Evolutionary conservation across 1,140 invertebrate genomes (phyloP).

Genomic region (Drusus annulatus): DNA sequence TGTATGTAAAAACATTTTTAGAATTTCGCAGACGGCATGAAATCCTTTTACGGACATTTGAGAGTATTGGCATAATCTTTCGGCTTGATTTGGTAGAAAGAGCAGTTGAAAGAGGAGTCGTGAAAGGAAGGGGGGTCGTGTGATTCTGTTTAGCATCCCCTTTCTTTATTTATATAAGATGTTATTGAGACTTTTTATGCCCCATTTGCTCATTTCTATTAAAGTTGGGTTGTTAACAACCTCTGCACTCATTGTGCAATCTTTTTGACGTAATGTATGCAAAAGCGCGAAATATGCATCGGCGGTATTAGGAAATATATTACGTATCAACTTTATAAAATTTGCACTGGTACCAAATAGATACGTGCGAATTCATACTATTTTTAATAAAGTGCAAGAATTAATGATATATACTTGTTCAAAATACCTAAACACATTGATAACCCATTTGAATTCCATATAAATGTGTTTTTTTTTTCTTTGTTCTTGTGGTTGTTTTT

Average conservation of each 20-base stretch:
- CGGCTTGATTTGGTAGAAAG: conserved; percentile 35
- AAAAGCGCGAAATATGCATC: conserved; percentile 27
- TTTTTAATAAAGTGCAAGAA: not conserved
- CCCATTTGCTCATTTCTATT: conserved; percentile 57
- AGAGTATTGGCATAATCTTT: conserved; percentile 15
- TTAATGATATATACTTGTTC: too few species aligned
- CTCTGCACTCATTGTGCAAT: conserved; percentile 48
- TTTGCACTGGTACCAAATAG: too few species aligned
- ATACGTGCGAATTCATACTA: not conserved
- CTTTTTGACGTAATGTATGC: conserved; percentile 48
- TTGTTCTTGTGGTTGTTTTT: too few species aligned
- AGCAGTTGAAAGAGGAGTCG: not conserved
- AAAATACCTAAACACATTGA: too few species aligned
- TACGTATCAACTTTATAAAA: too few species aligned
- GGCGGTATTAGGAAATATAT: not conserved
- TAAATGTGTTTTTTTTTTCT: too few species aligned
- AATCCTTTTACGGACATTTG: not conserved
- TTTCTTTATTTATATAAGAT: conserved; percentile 44
- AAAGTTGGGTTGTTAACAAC: conserved; percentile 58
- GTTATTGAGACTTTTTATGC: conserved; percentile 59
- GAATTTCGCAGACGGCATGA: too few species aligned
- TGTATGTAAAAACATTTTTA: too few species aligned
- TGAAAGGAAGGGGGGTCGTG: not conserved
- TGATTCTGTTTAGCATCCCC: conserved; percentile 42
- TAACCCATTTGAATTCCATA: too few species aligned